These are phyloP conservation scores for Pocillopora meandrina DNA, from an alignment of 92 coral and sea anemone genomes.

Conservation along the genomic window DNA sequence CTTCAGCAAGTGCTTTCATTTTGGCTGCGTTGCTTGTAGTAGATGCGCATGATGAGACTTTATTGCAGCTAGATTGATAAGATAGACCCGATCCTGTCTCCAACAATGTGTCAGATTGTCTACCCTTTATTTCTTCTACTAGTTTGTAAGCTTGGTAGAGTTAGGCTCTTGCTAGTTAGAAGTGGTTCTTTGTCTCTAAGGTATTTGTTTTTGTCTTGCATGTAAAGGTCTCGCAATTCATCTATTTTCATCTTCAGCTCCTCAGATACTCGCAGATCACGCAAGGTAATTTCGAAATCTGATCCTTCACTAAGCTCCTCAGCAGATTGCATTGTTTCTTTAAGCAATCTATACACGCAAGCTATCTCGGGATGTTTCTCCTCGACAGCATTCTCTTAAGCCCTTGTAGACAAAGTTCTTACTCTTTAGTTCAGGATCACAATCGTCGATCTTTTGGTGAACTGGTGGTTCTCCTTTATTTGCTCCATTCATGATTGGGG, in stretches of 20 bases:
- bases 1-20: constrained; percentile 50
- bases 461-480: constrained; percentile 19
- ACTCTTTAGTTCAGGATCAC: constrained; percentile 24
- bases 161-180: constrained; percentile 11
- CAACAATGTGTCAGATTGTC: constrained; percentile 13
- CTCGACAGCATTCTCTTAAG: constrained; percentile 31
- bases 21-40: constrained; percentile 23
- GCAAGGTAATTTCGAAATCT: constrained; percentile 23
- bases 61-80: constrained; percentile 1
- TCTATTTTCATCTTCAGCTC: constrained; percentile 16
- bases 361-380: constrained; percentile 30
- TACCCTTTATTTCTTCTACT: neutral
- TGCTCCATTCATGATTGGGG: neutral
- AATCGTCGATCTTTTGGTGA: neutral
- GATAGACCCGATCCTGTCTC: neutral
- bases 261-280: constrained; percentile 30
- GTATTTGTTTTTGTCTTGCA: constrained; percentile 14
- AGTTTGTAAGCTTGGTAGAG: constrained; percentile 17
- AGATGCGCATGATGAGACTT: constrained; percentile 2
- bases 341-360: constrained; percentile 4
- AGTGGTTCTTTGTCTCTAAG: neutral
- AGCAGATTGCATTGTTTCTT: constrained; percentile 31
- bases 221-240: neutral
- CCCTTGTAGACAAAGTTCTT: constrained; percentile 31
- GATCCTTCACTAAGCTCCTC: constrained; percentile 34